Base-by-base conservation (phyloP, 2,888 invertebrate genomes). In the Sisyra terminalis region DNA sequence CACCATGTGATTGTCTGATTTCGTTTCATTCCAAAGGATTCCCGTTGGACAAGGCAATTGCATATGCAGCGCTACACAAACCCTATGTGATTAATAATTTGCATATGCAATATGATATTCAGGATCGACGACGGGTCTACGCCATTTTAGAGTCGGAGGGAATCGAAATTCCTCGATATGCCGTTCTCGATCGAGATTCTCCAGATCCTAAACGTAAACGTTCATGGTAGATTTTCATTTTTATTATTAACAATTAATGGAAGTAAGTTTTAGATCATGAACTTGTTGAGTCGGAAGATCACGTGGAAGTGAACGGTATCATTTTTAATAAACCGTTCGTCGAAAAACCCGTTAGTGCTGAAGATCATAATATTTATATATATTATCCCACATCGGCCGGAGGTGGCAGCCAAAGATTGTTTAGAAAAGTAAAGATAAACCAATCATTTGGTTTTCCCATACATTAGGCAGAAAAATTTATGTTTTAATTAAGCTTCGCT, bases 321-420 rank as follows among this genome's bases (percentile, higher is more conserved):
- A 81, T 81, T 15, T 96, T 97, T 58, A 93, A 93, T 58, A 96
- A 97, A 58, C 98, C 98, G 0, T 98, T 98, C 66, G 98, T 99
- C 14, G 98, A 99, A 67, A 98, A 99, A 60, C 98, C 98, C 0
- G 89, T 99, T 6, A 93, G 93, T 15, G 98, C 98, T 0, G 98
- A 99, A 64, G 97, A 99, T 66, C 98, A 99, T 62, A 98, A 99
- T 62, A 94, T 98, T 58, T 96, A 96, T 60, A 98, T 99, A 53
- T 99, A 99, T 63, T 99, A 97, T 66, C 98, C 98, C 1, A 90
- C 93, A 10, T 90, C 92, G 2, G 98, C 97, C 2, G 98, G 90
- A 17, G 98, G 97, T 4, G 98, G 98, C 11, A 92, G 92, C 58
- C 98, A 98, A 59, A 71, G 96, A 50, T 71, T 99, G 31, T 99